These are phyloP conservation scores for Upupa epops DNA, from an alignment of 2,113 vertebrate genomes.

Conservation along the genomic window DNA sequence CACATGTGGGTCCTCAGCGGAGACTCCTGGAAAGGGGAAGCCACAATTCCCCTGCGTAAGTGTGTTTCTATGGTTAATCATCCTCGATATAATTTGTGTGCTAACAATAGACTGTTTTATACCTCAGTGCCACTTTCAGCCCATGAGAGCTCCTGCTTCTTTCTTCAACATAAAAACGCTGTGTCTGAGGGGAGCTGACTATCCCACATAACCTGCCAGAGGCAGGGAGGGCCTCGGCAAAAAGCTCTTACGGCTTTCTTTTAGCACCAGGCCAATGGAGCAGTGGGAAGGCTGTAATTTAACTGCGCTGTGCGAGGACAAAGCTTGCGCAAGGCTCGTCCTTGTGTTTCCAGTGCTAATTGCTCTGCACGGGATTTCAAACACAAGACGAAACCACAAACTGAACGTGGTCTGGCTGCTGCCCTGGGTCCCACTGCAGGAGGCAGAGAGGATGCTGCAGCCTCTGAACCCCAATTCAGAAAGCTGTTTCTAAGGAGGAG, in stretches of 20 bases:
- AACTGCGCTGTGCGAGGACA: neutral
- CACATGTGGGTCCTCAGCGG: neutral
- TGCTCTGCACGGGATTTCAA: neutral
- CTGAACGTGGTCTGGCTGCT: rapidly evolving
- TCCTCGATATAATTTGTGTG: conserved; percentile 35
- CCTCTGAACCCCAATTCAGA: neutral
- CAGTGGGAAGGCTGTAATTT: neutral
- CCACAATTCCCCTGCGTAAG: neutral
- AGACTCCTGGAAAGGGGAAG: conserved; percentile 8
- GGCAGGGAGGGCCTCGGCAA: neutral
- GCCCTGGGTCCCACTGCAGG: neutral
- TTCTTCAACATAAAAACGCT: neutral
- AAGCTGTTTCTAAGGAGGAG: neutral
- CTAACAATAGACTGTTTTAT: conserved; percentile 41
- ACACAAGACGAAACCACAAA: neutral
- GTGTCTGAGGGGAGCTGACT: neutral
- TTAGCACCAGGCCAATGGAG: neutral
- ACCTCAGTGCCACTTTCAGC: conserved; percentile 29
- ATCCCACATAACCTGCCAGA: conserved; percentile 5
- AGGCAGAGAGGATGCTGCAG: neutral
- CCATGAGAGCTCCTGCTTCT: neutral
- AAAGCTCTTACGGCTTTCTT: neutral
- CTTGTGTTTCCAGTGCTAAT: neutral
- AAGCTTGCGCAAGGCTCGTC: neutral
- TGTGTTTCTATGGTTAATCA: conserved; percentile 38